Evolutionary conservation across 1,140 invertebrate genomes (phyloP).

Genomic region (Drosophila miranda): DNA sequence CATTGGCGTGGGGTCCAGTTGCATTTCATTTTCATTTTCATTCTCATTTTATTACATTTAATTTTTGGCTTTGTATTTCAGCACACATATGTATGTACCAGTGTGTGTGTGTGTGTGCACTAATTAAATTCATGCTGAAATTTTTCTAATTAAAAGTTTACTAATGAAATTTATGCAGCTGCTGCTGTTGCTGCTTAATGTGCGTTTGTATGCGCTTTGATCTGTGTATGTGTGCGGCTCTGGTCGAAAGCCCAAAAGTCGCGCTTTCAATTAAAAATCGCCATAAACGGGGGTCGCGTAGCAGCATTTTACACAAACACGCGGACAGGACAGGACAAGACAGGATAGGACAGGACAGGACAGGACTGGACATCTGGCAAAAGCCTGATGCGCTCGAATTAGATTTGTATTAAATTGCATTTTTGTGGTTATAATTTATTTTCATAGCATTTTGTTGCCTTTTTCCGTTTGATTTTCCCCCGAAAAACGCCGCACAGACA

Average conservation of each 20-base stretch:
- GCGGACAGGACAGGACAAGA: constrained; percentile 1
- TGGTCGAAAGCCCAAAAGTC: constrained; percentile 63
- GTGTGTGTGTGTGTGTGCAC: constrained; percentile 34
- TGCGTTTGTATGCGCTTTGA: constrained; percentile 6
- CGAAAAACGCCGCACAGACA: neutral
- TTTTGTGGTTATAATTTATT: constrained; percentile 65
- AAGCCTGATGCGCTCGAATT: constrained; percentile 46
- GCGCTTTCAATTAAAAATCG: constrained; percentile 72
- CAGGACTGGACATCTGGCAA: constrained; percentile 25
- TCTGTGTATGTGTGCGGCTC: constrained; percentile 1
- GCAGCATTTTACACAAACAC: constrained; percentile 23
- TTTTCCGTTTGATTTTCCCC: constrained; percentile 28
- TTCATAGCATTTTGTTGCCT: constrained; percentile 37
- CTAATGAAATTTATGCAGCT: constrained; percentile 73
- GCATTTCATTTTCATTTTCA: constrained; percentile 34
- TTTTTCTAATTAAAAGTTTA: constrained; percentile 74
- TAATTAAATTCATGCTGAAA: constrained; percentile 70
- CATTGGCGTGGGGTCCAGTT: constrained; percentile 14
- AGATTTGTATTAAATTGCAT: constrained; percentile 70
- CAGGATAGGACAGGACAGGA: constrained; percentile 10
- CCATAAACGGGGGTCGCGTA: constrained; percentile 24
- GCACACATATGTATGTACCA: constrained; percentile 6
- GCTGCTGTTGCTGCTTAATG: constrained; percentile 26
- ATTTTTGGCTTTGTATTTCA: constrained; percentile 32
- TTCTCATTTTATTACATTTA: constrained; percentile 54